phyloP scores from a whole-genome alignment of 2,888 invertebrate species.

The Carcina quercana region DNA sequence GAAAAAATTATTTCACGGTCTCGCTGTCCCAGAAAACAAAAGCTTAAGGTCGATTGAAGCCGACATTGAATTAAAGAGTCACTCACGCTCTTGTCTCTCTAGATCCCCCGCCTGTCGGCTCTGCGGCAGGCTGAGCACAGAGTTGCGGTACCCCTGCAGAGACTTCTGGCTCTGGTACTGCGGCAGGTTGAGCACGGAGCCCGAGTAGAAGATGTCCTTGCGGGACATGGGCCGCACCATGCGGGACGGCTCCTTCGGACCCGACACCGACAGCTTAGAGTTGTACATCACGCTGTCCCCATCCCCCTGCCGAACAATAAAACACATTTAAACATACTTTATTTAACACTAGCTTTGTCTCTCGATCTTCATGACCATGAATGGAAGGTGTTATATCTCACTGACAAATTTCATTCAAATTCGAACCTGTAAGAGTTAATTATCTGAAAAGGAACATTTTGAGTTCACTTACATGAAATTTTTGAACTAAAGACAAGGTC shows the following conservation, averaged over 20 bases:
- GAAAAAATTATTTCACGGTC: too few relatives aligned
- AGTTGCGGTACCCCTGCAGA: conserved; percentile 91
- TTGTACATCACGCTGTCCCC: conserved; percentile 80
- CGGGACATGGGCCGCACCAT: conserved; percentile 93
- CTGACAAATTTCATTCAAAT: too few relatives aligned
- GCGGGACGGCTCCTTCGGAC: conserved; percentile 53
- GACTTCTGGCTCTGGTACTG: conserved; percentile 96
- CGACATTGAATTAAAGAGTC: too few relatives aligned
- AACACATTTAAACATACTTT: not conserved
- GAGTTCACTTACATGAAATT: too few relatives aligned
- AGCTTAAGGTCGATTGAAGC: too few relatives aligned
- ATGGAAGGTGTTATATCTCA: too few relatives aligned
- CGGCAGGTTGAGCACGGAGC: conserved; percentile 93
- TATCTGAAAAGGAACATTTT: too few relatives aligned
- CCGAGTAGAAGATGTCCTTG: conserved; percentile 98
- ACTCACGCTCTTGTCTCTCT: conserved; percentile 81
- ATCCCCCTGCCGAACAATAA: conserved; percentile 57
- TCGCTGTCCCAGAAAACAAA: too few relatives aligned
- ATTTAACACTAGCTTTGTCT: not conserved
- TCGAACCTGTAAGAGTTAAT: too few relatives aligned
- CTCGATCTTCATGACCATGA: too few relatives aligned
- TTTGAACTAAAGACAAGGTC: too few relatives aligned
- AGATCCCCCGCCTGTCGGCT: conserved; percentile 77
- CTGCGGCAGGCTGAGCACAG: conserved; percentile 89
- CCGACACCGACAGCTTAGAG: conserved; percentile 78